phyloP scores from a whole-genome alignment of 37 sponge, comb jelly and placozoan genomes.

The Bolinopsis microptera region DNA sequence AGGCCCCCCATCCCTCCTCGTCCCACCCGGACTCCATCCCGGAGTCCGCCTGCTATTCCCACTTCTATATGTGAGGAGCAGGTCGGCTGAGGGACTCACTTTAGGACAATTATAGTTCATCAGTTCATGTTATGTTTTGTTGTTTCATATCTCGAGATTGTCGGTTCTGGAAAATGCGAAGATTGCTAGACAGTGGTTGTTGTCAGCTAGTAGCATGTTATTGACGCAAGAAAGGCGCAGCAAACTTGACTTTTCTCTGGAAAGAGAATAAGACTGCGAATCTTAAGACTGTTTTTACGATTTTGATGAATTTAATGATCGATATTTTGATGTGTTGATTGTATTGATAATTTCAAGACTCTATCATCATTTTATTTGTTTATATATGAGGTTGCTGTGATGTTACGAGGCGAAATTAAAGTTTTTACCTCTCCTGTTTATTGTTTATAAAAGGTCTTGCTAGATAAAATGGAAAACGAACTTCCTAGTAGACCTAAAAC shows the following conservation, averaged over 20 bases:
- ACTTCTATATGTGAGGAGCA: conserved; percentile 6
- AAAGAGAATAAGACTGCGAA: background rate
- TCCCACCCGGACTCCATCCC: background rate
- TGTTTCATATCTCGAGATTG: too few relatives aligned
- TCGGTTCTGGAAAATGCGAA: too few relatives aligned
- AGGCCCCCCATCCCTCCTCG: conserved; percentile 59
- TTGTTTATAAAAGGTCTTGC: background rate
- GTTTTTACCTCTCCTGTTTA: background rate
- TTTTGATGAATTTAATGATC: background rate
- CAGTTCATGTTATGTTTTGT: too few relatives aligned
- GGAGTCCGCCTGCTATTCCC: conserved; percentile 55
- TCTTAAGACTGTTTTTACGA: background rate
- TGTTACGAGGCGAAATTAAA: background rate
- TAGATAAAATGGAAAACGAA: background rate
- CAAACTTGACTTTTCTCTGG: background rate
- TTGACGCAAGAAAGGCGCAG: background rate
- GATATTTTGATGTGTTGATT: background rate
- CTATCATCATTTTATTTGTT: background rate
- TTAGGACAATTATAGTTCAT: background rate
- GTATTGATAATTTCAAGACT: background rate
- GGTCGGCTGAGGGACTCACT: background rate
- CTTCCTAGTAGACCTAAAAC: background rate
- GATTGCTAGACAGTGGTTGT: too few relatives aligned
- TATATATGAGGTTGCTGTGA: background rate
- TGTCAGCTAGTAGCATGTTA: too few relatives aligned